Evolutionary conservation across 2,113 vertebrate genomes (phyloP).

Genomic region (Sinosuthora webbiana): DNA sequence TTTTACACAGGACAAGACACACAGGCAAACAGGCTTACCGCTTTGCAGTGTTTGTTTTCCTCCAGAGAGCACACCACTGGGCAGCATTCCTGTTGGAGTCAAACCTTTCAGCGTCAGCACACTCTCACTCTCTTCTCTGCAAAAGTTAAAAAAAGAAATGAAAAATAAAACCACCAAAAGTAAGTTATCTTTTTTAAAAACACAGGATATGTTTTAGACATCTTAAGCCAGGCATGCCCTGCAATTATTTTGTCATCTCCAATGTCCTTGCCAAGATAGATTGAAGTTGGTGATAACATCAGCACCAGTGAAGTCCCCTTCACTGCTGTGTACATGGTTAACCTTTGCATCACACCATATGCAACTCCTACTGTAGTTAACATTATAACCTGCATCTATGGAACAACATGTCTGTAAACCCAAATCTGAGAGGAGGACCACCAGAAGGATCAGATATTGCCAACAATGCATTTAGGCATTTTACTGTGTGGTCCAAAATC

Average conservation of each 20-base stretch:
- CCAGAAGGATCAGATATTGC: not conserved
- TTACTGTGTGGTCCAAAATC: not conserved
- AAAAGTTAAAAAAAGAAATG: not conserved
- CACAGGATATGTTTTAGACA: rapidly evolving
- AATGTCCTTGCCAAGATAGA: not conserved
- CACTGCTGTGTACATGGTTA: not conserved
- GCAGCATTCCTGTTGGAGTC: constrained; percentile 97
- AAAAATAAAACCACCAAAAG: not conserved
- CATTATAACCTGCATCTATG: not conserved
- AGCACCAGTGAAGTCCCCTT: not conserved
- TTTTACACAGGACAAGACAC: not conserved
- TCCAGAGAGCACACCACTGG: constrained; percentile 95
- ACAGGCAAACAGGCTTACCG: constrained; percentile 79
- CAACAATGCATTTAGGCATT: not conserved
- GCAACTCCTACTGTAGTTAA: not conserved
- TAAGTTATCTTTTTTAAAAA: not conserved
- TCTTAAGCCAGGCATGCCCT: not conserved
- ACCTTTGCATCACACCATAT: not conserved
- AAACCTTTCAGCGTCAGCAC: constrained; percentile 96
- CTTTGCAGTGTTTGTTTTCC: constrained; percentile 98
- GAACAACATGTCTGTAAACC: not conserved
- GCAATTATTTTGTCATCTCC: not conserved
- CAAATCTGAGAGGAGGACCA: not conserved
- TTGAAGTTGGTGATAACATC: not conserved
- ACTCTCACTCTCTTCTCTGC: constrained; percentile 98